Base-by-base conservation (phyloP, 2,888 invertebrate genomes). In the Dicycla oo region DNA sequence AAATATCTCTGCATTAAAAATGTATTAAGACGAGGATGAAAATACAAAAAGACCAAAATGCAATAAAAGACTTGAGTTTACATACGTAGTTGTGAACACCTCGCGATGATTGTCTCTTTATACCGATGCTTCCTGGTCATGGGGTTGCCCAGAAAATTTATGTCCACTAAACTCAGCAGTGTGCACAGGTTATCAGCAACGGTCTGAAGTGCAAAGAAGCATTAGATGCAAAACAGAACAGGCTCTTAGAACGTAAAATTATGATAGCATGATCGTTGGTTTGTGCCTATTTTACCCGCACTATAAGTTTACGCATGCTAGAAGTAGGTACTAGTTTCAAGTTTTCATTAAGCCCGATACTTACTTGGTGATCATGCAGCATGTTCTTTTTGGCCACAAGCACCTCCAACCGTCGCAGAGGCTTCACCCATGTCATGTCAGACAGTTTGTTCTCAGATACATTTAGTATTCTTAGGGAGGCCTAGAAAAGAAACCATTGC, bases 21-120 rank as follows among this genome's bases (percentile, higher is more conserved):
- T 63, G 13, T 26, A 49, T 11, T 18, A 51, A n/a, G 5, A 30
- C 18, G 0, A 11, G 7, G 1, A n/a, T 23, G 1, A 18, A 8
- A n/a, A 57, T 38, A 40, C 18, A 47, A 54, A 51, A 15, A 49
- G 2, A 0, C 0, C 34, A 18, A 43, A 57, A 18, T 10, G 0
- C 3, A 43, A 34, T 4, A 57, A 45, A 30, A 10, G 34, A 26
- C 7, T 30, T 13, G 18, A n/a, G 4, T 20, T 49, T 76, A 90
- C 94, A 91, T 93, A 97, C 97, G 96, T 83, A 97, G 91, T 81
- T 95, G 94, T 51, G 96, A 91, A 78, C 97, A 97, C 87, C 96
- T 96, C 3, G 97, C 97, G 66, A 97, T 97, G 15, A 98, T 92
- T 70, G 96, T 97, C 91, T 98, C 97, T 84, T 97, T 96, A 87